Percentiles rank a stretch among this genome's conserved stretches.
Evolutionary conservation across 2,888 invertebrate species (phyloP).

Genomic region (Chelonus formosanus): DNA sequence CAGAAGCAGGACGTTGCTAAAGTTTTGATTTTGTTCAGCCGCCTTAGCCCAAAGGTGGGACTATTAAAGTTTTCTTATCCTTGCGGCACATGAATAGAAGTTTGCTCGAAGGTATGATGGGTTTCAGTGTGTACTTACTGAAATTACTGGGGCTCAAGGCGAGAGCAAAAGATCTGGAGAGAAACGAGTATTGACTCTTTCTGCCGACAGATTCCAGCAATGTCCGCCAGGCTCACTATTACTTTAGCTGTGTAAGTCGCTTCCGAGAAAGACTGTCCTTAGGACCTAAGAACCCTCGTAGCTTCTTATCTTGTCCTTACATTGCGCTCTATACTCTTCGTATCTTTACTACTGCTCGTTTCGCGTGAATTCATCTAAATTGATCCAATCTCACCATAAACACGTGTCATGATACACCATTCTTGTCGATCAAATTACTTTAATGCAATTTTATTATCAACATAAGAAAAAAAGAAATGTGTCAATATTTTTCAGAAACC

Average conservation of each 20-base stretch:
- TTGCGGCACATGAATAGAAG: constrained; percentile 36
- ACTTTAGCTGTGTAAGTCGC: constrained; percentile 40
- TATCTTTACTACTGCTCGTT: constrained; percentile 16
- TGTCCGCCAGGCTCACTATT: constrained; percentile 45
- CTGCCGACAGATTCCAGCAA: constrained; percentile 59
- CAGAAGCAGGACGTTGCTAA: neutral
- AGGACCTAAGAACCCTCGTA: constrained; percentile 11
- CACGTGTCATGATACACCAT: too few species aligned
- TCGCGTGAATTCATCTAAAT: too few species aligned
- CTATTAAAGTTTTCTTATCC: constrained; percentile 38
- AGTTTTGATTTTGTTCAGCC: constrained; percentile 1
- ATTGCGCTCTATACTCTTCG: constrained; percentile 34
- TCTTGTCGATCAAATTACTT: too few species aligned
- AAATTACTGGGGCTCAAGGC: constrained; percentile 59
- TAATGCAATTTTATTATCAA: too few species aligned
- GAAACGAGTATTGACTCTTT: constrained; percentile 33
- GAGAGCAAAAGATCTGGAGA: constrained; percentile 26
- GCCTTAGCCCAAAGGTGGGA: constrained; percentile 23
- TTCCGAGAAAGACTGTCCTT: constrained; percentile 29
- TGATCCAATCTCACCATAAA: too few species aligned
- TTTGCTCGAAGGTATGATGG: constrained; percentile 38
- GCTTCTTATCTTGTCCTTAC: constrained; percentile 24
- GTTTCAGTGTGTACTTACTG: constrained; percentile 62
- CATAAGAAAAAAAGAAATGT: too few species aligned
- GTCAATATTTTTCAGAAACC: too few species aligned